A percentile compares a stretch with the other conserved stretches of the same genome.
Conservation (phyloP, 2,113 vertebrate genomes). For the Crocuta crocuta region DNA sequence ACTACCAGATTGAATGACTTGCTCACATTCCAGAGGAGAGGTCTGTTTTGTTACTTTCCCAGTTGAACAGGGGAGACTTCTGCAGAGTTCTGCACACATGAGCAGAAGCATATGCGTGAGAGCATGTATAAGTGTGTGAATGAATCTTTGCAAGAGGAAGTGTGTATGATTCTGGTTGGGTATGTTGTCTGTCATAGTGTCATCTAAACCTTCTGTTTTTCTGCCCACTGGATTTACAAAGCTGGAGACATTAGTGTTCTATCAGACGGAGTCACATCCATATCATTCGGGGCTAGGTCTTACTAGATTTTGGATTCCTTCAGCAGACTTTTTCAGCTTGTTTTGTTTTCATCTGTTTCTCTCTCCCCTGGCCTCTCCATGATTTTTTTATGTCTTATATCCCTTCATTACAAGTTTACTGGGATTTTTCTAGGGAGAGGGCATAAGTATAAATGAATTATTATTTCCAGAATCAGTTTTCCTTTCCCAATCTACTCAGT, state of each 20-base stretch:
- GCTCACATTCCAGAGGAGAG: neutral
- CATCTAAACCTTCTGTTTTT: neutral
- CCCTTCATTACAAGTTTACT: neutral
- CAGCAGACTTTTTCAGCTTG: neutral
- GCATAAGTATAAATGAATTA: neutral
- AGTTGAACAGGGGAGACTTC: neutral
- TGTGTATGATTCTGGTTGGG: neutral
- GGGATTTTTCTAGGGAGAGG: neutral
- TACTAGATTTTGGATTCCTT: neutral
- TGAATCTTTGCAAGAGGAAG: neutral
- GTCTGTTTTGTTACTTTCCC: neutral
- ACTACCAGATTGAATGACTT: neutral
- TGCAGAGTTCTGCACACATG: neutral
- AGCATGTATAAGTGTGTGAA: rapidly evolving
- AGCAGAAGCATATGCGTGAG: neutral
- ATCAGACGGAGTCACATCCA: neutral
- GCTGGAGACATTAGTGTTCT: neutral
- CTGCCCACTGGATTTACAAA: neutral
- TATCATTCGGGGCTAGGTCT: neutral
- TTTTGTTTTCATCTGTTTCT: neutral
- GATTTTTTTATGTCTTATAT: neutral
- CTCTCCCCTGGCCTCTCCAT: neutral
- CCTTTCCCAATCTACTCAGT: neutral
- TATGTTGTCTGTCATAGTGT: neutral
- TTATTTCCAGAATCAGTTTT: neutral